These are phyloP conservation scores for Monochamus alternatus DNA, from an alignment of 2,888 invertebrate genomes.

Conservation along the genomic window DNA sequence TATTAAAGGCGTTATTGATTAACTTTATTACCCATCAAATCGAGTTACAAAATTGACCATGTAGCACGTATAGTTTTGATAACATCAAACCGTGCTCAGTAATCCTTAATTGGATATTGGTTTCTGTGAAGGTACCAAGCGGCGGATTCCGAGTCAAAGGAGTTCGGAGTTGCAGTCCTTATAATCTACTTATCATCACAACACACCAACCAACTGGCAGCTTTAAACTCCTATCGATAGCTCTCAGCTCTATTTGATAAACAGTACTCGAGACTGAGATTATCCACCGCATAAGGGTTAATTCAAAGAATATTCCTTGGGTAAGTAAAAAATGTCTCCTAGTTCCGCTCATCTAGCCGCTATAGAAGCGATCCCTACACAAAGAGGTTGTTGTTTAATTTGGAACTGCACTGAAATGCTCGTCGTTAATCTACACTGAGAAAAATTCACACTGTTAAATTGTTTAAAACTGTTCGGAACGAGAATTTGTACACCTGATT, in stretches of 20 bases:
- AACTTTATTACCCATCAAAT: slow-evolving; percentile 29
- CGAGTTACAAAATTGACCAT: slow-evolving; percentile 38
- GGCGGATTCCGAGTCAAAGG: slow-evolving; percentile 53
- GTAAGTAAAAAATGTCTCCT: background rate
- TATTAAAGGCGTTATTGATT: slow-evolving; percentile 32
- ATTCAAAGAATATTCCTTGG: background rate
- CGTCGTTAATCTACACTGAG: no score
- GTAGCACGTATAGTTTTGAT: slow-evolving; percentile 54
- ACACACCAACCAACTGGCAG: slow-evolving; percentile 49
- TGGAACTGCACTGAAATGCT: no score
- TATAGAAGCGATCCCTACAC: no score
- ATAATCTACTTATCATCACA: slow-evolving; percentile 55
- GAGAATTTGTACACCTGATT: no score
- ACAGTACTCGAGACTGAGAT: slow-evolving; percentile 21
- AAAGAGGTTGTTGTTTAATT: no score
- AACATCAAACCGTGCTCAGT: slow-evolving; percentile 57
- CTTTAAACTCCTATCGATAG: slow-evolving; percentile 48
- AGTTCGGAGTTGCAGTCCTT: slow-evolving; percentile 44
- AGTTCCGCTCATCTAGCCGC: no score
- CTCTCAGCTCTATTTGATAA: slow-evolving; percentile 34
- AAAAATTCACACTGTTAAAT: no score
- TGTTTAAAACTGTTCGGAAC: no score
- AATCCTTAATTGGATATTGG: slow-evolving; percentile 62
- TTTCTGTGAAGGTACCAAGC: slow-evolving; percentile 59
- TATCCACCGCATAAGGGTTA: slow-evolving; percentile 14